These are phyloP conservation scores for Barypeithes pellucidus DNA, from an alignment of 2,888 invertebrate species.

Conservation along the genomic window DNA sequence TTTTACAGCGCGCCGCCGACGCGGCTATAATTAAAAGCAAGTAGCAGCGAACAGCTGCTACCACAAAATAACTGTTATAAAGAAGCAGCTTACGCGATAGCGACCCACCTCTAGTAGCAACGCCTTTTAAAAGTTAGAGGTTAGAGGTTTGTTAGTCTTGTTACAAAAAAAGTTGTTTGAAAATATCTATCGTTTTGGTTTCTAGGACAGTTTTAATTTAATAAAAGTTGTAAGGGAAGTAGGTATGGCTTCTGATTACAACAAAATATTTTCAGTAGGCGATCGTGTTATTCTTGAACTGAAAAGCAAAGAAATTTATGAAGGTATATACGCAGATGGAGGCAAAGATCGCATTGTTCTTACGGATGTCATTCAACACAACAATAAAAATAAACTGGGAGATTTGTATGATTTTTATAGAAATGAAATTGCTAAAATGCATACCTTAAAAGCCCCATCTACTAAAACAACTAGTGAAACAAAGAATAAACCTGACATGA, in stretches of 20 bases:
- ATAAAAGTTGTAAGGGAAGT: too few species aligned
- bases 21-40: too few species aligned
- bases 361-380: slow-evolving; percentile 54
- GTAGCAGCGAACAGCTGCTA: too few species aligned
- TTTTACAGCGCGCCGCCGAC: too few species aligned
- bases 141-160: too few species aligned
- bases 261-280: slow-evolving; percentile 49
- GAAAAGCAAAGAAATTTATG: slow-evolving; percentile 55
- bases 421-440: slow-evolving; percentile 55
- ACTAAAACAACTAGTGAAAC: slow-evolving; percentile 28
- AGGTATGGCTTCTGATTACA: slow-evolving; percentile 48
- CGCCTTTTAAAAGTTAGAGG: too few species aligned
- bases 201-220: too few species aligned
- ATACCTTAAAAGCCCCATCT: slow-evolving; percentile 45
- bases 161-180: too few species aligned
- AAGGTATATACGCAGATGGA: slow-evolving; percentile 56
- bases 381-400: slow-evolving; percentile 55
- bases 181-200: too few species aligned
- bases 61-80: too few species aligned
- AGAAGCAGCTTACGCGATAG: too few species aligned
- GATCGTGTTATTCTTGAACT: slow-evolving; percentile 56
- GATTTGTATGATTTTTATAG: slow-evolving; percentile 56
- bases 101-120: too few species aligned
- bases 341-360: slow-evolving; percentile 56
- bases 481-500: background rate